Base-by-base conservation (phyloP, 2,888 invertebrate species). In the Selenia dentaria region DNA sequence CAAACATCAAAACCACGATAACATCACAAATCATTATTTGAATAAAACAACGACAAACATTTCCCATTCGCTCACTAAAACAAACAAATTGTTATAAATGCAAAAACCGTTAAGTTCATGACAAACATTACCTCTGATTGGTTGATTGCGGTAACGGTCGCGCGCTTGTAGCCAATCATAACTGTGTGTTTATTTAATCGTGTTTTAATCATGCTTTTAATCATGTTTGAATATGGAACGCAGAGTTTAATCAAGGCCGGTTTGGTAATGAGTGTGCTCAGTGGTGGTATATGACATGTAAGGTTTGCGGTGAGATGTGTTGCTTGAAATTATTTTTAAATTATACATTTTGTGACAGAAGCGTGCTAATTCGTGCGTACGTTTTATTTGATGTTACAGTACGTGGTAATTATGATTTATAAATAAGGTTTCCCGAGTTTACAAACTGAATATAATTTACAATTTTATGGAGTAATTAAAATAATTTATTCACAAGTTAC, bases 131-230 rank as follows among this genome's bases (percentile, higher is more conserved):
- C 11, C 31, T 27, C 36, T 13, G 35, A 58, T 64, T 59, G 60
- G 57, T 40, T 11, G 39, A 36, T 51, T 39, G 31, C 16, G 34
- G 29, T 39, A 10, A 45, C 35, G 25, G 8, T 18, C 12, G 12
- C n/a, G 8, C 9, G 25, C 12, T 22, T 11, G 33, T 6, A 32
- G 20, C 61, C 60, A 65, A 63, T 66, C 54, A 47, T 22, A 51
- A 43, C 26, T 36, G 32, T 26, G 43, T 40, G 49, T 51, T 52
- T 48, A 38, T 38, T 39, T 40, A 38, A 54, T 51, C 56, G 54
- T 59, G 45, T 53, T 70, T 69, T 65, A 67, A 70, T 65, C 57
- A 64, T 55, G 59, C 58, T 67, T 70, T 69, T 65, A 67, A 70
- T 64, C 57, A 64, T 55, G 59, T 60, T 67, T 70, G 51, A 62